A percentile compares a stretch with the other conserved stretches of the same genome.
phyloP scores from a whole-genome alignment of 2,113 vertebrate genomes.

The Sciurus niger region DNA sequence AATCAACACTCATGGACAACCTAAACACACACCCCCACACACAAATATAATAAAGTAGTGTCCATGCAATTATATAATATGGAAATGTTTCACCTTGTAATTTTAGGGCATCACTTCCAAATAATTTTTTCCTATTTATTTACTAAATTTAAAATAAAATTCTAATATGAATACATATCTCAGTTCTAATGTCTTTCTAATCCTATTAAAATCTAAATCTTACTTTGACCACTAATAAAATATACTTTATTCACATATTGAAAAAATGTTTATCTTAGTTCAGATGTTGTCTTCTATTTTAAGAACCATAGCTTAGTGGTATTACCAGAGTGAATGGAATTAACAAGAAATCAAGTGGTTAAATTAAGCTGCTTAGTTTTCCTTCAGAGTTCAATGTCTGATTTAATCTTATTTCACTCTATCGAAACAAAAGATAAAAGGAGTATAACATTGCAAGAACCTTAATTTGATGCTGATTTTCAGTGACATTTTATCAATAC shows the following conservation, averaged over 20 bases:
- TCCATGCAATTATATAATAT: not conserved
- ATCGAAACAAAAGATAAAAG: conserved; percentile 80
- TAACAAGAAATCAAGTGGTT: conserved; percentile 50
- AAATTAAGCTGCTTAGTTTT: conserved; percentile 72
- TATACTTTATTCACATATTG: not conserved
- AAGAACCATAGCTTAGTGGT: conserved; percentile 37
- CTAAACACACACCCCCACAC: not conserved
- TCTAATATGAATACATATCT: not conserved
- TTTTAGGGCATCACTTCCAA: not conserved
- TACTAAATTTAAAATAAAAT: conserved; percentile 1
- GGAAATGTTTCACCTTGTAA: not conserved
- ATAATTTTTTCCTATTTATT: not conserved
- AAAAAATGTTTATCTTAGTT: not conserved
- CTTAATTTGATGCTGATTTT: conserved; percentile 80
- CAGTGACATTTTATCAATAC: conserved; percentile 86
- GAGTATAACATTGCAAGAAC: conserved; percentile 79
- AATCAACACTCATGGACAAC: not conserved
- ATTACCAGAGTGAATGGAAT: conserved; percentile 48
- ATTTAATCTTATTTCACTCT: conserved; percentile 74
- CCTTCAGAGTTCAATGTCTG: conserved; percentile 59
- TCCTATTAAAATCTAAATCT: not conserved
- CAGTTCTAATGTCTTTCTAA: not conserved
- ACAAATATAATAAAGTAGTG: not conserved
- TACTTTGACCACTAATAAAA: not conserved
- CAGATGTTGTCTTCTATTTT: not conserved